Evolutionary conservation across 2,888 invertebrate genomes (phyloP).

Genomic region (Microdon myrmicae): DNA sequence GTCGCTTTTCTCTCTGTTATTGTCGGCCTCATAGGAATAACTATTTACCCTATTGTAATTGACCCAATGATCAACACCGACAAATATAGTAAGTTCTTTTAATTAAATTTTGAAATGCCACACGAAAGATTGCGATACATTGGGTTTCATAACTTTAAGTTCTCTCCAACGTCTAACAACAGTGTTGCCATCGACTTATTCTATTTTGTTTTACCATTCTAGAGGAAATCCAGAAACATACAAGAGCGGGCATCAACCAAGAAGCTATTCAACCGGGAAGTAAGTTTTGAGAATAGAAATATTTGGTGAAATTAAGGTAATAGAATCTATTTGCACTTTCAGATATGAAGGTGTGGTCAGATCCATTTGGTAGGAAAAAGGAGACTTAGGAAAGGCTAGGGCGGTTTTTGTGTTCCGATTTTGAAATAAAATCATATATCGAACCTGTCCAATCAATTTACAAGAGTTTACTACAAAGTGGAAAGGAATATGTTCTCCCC

Average conservation of each 20-base stretch:
- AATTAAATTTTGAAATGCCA: too few relatives aligned
- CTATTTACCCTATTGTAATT: slow-evolving; percentile 72
- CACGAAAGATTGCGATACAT: neutral
- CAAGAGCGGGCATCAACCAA: slow-evolving; percentile 68
- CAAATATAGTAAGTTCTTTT: slow-evolving; percentile 66
- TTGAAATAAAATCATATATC: too few relatives aligned
- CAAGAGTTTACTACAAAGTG: too few relatives aligned
- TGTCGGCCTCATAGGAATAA: slow-evolving; percentile 69
- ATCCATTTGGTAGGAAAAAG: slow-evolving; percentile 68
- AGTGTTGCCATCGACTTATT: slow-evolving; percentile 11
- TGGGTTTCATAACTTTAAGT: slow-evolving; percentile 13
- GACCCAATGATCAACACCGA: slow-evolving; percentile 73
- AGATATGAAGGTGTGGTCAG: slow-evolving; percentile 71
- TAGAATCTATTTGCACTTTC: slow-evolving; percentile 54
- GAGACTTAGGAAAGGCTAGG: too few relatives aligned
- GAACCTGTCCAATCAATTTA: too few relatives aligned
- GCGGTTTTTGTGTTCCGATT: too few relatives aligned
- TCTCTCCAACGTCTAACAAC: slow-evolving; percentile 12
- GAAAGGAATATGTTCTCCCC: too few relatives aligned
- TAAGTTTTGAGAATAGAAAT: slow-evolving; percentile 57
- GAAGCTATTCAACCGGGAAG: slow-evolving; percentile 72
- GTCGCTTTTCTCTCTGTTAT: slow-evolving; percentile 70
- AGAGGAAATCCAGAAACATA: slow-evolving; percentile 68
- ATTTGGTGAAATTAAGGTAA: neutral
- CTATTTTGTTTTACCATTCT: slow-evolving; percentile 42